phyloP scores from a whole-genome alignment of 2,113 vertebrate species.

The Chaetops frenatus region DNA sequence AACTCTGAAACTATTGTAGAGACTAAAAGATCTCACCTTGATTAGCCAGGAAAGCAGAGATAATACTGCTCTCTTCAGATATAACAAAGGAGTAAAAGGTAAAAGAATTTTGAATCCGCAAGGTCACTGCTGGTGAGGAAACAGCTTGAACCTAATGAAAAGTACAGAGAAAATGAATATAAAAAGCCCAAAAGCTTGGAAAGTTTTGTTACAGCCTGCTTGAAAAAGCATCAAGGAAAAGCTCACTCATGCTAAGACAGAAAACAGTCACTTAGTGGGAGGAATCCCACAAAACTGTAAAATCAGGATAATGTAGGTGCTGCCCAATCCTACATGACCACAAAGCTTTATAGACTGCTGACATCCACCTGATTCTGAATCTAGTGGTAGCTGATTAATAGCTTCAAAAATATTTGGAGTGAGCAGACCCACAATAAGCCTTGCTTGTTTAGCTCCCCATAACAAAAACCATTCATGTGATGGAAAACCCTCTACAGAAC shows the following conservation, averaged over 20 bases:
- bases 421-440: not conserved
- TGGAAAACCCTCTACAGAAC: not conserved
- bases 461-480: not conserved
- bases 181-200: not conserved
- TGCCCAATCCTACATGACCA: not conserved
- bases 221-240: not conserved
- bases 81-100: not conserved
- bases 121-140: not conserved
- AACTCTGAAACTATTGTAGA: not conserved
- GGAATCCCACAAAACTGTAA: not conserved
- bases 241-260: not conserved
- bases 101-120: not conserved
- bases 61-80: not conserved
- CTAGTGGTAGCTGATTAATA: not conserved
- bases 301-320: not conserved
- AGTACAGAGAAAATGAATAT: not conserved
- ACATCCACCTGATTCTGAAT: not conserved
- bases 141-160: not conserved
- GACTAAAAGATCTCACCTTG: not conserved
- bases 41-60: not conserved
- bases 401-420: not conserved
- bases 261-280: not conserved
- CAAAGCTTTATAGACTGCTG: not conserved
- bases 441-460: not conserved
- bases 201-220: not conserved